Evolutionary conservation across 2,888 invertebrate genomes (phyloP).

Genomic region (Watsonalla cultraria): DNA sequence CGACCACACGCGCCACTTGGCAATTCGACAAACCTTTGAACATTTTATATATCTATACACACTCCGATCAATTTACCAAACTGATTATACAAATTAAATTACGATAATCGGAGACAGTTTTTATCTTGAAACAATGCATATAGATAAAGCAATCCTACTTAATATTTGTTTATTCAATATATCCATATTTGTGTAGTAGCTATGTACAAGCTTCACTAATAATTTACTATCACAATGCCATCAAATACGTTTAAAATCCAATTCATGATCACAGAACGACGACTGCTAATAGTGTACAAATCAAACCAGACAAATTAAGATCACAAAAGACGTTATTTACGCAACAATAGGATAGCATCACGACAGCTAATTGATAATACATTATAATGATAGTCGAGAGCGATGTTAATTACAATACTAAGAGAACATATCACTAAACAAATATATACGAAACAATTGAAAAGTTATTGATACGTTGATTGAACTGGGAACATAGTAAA

Average conservation of each 20-base stretch:
- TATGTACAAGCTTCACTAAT: constrained; percentile 53
- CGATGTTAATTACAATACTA: neutral
- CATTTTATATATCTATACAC: constrained; percentile 32
- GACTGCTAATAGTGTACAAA: constrained; percentile 4
- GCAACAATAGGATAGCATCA: neutral
- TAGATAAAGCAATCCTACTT: constrained; percentile 38
- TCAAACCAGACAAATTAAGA: neutral
- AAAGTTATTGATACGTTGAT: neutral
- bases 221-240: constrained; percentile 49
- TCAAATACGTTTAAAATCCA: constrained; percentile 15
- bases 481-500: neutral
- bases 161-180: constrained; percentile 28
- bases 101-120: neutral
- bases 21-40: constrained; percentile 66
- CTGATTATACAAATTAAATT: constrained; percentile 19
- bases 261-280: constrained; percentile 7
- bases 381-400: neutral
- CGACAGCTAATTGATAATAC: neutral
- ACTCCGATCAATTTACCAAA: constrained; percentile 34
- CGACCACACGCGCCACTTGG: constrained; percentile 47
- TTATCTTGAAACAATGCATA: constrained; percentile 20
- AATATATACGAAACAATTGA: neutral
- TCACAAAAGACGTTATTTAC: too few relatives aligned
- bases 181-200: constrained; percentile 31
- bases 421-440: too few relatives aligned